These are phyloP conservation scores for Tetraneura akinire DNA, from an alignment of 1,140 invertebrate species.

Conservation along the genomic window DNA sequence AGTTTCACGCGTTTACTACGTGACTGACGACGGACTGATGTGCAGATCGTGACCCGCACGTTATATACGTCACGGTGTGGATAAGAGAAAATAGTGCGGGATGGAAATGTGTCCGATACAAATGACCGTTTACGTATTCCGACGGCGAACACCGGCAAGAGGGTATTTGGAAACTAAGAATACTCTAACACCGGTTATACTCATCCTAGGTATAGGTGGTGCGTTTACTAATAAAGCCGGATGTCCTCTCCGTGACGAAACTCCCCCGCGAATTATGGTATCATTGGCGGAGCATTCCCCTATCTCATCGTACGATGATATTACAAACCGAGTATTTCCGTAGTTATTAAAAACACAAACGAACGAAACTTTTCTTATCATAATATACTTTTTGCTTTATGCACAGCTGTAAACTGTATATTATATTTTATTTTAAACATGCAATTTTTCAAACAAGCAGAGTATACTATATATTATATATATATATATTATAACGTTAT, in stretches of 20 bases:
- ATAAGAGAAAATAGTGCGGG: no score
- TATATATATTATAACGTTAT: no score
- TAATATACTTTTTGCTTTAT: no score
- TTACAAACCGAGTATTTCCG: no score
- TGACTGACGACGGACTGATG: conserved; percentile 37
- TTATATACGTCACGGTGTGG: neutral
- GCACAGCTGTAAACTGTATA: no score
- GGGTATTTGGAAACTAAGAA: neutral
- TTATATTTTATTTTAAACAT: no score
- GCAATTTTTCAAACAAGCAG: no score
- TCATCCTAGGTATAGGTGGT: no score
- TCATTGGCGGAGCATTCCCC: no score
- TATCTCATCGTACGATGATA: neutral
- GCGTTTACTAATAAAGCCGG: neutral
- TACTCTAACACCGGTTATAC: neutral
- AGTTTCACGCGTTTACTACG: conserved; percentile 43
- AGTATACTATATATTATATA: no score
- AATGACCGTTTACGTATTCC: conserved; percentile 2
- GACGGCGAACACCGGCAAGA: neutral
- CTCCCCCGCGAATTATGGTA: neutral
- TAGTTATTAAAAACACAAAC: no score
- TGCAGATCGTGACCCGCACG: conserved; percentile 34
- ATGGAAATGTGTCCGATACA: neutral
- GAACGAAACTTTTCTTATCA: no score
- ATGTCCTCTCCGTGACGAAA: neutral